These are phyloP conservation scores for Drosophila kanekoi DNA, from an alignment of 2,888 invertebrate genomes.

Conservation along the genomic window DNA sequence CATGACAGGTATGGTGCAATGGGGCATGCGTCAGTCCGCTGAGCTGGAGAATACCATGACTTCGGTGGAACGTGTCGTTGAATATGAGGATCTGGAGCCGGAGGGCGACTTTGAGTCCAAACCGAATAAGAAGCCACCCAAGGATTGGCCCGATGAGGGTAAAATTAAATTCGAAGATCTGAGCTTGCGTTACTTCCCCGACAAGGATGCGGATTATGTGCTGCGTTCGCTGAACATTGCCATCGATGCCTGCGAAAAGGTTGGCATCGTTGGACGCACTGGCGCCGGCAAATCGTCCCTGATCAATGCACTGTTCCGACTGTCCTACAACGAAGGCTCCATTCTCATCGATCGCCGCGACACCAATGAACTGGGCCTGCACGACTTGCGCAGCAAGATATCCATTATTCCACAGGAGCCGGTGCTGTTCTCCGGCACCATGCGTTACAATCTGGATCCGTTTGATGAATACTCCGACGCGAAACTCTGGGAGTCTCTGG, in stretches of 20 bases:
- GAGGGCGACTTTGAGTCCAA: conserved; percentile 88
- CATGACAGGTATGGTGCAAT: conserved; percentile 89
- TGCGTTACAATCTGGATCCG: conserved; percentile 95
- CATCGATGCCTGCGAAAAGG: conserved; percentile 88
- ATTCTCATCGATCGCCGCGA: conserved; percentile 93
- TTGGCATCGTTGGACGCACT: conserved; percentile 90
- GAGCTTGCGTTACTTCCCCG: conserved; percentile 89
- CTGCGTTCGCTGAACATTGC: conserved; percentile 89
- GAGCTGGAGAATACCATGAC: conserved; percentile 96
- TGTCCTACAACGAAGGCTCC: conserved; percentile 91
- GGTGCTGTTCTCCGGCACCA: conserved; percentile 93
- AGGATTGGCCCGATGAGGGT: conserved; percentile 91
- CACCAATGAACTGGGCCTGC: conserved; percentile 89
- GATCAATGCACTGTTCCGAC: conserved; percentile 90
- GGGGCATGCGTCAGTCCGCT: conserved; percentile 97
- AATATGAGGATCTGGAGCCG: conserved; percentile 87
- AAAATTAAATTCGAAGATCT: conserved; percentile 89
- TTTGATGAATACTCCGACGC: conserved; percentile 92
- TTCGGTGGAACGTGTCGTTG: conserved; percentile 92
- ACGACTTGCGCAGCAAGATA: conserved; percentile 90
- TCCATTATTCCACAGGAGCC: conserved; percentile 95
- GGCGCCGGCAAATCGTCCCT: conserved; percentile 91
- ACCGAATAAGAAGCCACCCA: conserved; percentile 88
- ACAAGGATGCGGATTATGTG: conserved; percentile 88
- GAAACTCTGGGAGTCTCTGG: conserved; percentile 93